phyloP scores from a whole-genome alignment of 2,888 invertebrate species.

The Syritta pipiens region DNA sequence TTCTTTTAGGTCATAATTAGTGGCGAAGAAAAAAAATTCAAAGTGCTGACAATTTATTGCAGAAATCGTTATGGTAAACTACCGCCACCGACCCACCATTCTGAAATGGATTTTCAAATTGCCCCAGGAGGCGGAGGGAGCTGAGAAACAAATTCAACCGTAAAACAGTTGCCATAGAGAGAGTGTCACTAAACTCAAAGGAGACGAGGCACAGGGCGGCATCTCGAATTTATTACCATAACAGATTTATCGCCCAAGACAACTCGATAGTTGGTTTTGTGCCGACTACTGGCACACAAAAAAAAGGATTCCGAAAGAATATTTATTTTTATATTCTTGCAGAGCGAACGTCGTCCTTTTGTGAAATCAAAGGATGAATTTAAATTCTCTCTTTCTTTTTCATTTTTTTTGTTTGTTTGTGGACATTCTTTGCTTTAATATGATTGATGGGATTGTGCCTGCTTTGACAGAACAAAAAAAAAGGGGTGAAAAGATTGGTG shows the following conservation, averaged over 20 bases:
- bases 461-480: conserved; percentile 37
- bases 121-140: background rate
- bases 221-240: conserved; percentile 53
- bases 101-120: conserved; percentile 17
- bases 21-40: conserved; percentile 34
- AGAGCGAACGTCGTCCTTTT: conserved; percentile 20
- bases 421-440: conserved; percentile 43
- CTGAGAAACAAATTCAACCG: background rate
- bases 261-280: conserved; percentile 33
- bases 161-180: conserved; percentile 9
- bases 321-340: conserved; percentile 32
- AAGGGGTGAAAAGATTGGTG: conserved; percentile 7
- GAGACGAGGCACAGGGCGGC: conserved; percentile 12
- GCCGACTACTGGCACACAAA: conserved; percentile 29
- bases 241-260: conserved; percentile 60
- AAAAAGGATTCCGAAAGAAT: conserved; percentile 26
- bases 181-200: conserved; percentile 28
- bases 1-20: conserved; percentile 50
- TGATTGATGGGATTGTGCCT: conserved; percentile 57
- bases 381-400: background rate
- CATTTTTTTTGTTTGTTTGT: too few relatives aligned
- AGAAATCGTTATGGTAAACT: background rate
- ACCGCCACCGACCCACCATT: background rate
- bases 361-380: conserved; percentile 47
- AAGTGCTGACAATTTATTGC: conserved; percentile 31